A percentile compares a stretch with the other conserved stretches of the same genome.
These are phyloP conservation scores for Griposia aprilina DNA, from an alignment of 2,888 invertebrate genomes.

Conservation along the genomic window DNA sequence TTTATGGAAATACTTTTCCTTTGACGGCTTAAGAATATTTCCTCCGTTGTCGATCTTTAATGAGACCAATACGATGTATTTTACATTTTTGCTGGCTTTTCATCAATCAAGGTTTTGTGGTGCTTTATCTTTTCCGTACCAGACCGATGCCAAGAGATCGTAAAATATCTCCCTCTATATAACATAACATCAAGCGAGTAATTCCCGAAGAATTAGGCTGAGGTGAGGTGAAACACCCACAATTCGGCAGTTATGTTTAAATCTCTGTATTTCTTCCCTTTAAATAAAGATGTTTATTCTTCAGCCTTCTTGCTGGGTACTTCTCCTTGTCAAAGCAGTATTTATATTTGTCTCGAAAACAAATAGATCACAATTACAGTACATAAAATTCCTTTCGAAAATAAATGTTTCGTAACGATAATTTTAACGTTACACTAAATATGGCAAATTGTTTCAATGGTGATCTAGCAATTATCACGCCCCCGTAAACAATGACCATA, in stretches of 20 bases:
- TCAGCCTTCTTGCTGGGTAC: background rate
- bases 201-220: background rate
- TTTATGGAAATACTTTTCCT: background rate
- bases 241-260: background rate
- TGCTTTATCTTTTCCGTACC: background rate
- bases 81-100: background rate
- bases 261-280: background rate
- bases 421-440: background rate
- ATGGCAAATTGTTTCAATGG: conserved; percentile 33
- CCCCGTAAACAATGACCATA: background rate
- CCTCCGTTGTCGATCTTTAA: background rate
- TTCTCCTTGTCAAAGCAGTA: background rate
- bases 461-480: background rate
- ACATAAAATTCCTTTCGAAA: background rate
- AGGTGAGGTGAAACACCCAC: background rate
- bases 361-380: background rate
- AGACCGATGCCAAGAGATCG: background rate
- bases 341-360: background rate
- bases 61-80: background rate
- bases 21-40: background rate
- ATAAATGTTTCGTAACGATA: background rate
- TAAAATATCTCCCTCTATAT: background rate
- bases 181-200: background rate
- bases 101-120: too few relatives aligned
- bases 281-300: background rate